These are phyloP conservation scores for Ceryle rudis DNA, from an alignment of 2,797 vertebrate genomes.

Conservation along the genomic window DNA sequence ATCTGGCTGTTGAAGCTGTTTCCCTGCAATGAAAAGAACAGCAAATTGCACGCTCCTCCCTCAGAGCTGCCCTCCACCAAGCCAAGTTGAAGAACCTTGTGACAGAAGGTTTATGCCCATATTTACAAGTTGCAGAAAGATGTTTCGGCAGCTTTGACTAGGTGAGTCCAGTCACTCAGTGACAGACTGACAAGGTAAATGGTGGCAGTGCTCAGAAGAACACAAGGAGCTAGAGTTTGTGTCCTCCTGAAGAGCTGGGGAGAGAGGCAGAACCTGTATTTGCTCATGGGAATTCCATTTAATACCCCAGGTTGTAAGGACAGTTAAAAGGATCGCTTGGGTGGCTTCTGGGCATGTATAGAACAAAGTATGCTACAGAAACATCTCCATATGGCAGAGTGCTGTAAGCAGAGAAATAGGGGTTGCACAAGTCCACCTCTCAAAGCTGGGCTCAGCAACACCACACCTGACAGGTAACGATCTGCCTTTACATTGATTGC, in stretches of 20 bases:
- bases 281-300: neutral
- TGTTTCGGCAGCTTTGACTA: neutral
- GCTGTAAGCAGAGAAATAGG: neutral
- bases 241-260: neutral
- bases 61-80: neutral
- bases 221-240: neutral
- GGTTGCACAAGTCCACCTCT: neutral
- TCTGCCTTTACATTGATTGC: neutral
- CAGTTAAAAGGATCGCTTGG: neutral
- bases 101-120: neutral
- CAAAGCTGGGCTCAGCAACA: neutral
- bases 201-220: neutral
- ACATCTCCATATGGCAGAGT: neutral
- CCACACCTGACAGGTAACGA: neutral
- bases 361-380: neutral
- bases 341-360: neutral
- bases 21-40: neutral
- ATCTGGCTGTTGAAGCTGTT: neutral
- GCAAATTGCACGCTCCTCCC: neutral
- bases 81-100: neutral
- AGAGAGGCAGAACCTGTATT: neutral
- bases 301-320: neutral
- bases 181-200: neutral
- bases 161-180: neutral
- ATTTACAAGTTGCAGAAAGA: slow-evolving; percentile 2